These are phyloP conservation scores for Biston betularia DNA, from an alignment of 2,888 invertebrate genomes.

Conservation along the genomic window DNA sequence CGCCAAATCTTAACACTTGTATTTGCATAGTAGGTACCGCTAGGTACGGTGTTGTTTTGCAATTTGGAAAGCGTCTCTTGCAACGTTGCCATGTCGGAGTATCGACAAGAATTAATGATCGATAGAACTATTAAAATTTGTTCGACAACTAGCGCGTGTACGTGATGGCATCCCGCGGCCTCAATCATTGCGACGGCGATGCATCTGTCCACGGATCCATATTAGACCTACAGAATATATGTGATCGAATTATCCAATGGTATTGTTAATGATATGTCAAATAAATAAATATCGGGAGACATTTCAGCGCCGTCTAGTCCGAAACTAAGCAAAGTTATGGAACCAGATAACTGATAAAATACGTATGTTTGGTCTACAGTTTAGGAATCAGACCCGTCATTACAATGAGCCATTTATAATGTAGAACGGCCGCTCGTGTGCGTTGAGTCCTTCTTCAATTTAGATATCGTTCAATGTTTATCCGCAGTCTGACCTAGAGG, in stretches of 20 bases:
- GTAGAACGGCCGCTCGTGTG: background rate
- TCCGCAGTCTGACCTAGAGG: slow-evolving; percentile 55
- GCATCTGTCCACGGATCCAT: slow-evolving; percentile 50
- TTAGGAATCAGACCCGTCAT: background rate
- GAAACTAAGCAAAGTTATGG: too few species aligned
- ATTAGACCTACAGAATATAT: slow-evolving; percentile 31
- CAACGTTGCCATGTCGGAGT: slow-evolving; percentile 33
- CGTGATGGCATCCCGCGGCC: slow-evolving; percentile 68
- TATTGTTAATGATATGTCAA: slow-evolving; percentile 26
- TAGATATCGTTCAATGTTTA: slow-evolving; percentile 24
- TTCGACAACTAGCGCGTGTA: slow-evolving; percentile 58
- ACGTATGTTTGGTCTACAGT: too few species aligned
- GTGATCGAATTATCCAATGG: slow-evolving; percentile 22
- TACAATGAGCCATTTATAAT: slow-evolving; percentile 7
- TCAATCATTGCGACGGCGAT: slow-evolving; percentile 49
- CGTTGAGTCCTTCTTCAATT: slow-evolving; percentile 8
- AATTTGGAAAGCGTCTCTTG: slow-evolving; percentile 8
- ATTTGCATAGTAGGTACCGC: slow-evolving; percentile 31
- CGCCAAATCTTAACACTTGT: slow-evolving; percentile 19
- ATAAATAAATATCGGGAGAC: background rate
- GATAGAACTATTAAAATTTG: slow-evolving; percentile 67
- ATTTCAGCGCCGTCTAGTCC: too few species aligned
- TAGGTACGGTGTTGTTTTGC: slow-evolving; percentile 24
- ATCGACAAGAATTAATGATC: slow-evolving; percentile 56
- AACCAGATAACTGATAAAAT: too few species aligned